Evolutionary conservation across 2,113 vertebrate species (phyloP).

Genomic region (Tamias sibiricus): DNA sequence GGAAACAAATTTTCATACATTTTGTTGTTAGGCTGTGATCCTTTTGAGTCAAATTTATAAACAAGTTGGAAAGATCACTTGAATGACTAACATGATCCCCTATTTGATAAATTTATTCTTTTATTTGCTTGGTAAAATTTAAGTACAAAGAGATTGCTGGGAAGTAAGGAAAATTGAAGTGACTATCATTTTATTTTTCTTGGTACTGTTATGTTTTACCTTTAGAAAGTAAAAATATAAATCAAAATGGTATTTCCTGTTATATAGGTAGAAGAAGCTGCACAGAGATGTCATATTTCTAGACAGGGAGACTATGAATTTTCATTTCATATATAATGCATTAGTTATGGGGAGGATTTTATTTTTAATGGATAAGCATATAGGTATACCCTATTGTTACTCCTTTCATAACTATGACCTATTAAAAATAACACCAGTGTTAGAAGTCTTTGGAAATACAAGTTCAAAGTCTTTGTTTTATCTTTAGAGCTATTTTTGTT

Average conservation of each 20-base stretch:
- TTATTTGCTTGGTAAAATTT: background rate
- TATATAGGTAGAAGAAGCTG: background rate
- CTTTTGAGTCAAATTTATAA: background rate
- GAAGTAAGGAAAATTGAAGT: background rate
- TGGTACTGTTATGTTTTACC: background rate
- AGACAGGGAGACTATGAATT: background rate
- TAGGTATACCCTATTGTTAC: background rate
- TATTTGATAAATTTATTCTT: background rate
- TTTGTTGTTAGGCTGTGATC: background rate
- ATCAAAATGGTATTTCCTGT: background rate
- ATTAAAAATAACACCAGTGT: background rate
- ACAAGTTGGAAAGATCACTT: background rate
- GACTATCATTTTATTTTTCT: background rate
- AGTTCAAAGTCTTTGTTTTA: background rate
- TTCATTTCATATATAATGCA: background rate
- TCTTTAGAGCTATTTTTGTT: background rate
- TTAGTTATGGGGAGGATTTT: background rate
- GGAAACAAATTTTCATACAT: too few species aligned
- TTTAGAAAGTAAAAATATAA: background rate
- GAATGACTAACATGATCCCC: background rate
- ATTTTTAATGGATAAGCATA: background rate
- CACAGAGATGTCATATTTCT: background rate
- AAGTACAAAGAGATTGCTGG: background rate
- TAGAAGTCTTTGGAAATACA: background rate
- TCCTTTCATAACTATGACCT: background rate